Base-by-base conservation (phyloP, 2,888 invertebrate genomes). In the Volucella inflata region DNA sequence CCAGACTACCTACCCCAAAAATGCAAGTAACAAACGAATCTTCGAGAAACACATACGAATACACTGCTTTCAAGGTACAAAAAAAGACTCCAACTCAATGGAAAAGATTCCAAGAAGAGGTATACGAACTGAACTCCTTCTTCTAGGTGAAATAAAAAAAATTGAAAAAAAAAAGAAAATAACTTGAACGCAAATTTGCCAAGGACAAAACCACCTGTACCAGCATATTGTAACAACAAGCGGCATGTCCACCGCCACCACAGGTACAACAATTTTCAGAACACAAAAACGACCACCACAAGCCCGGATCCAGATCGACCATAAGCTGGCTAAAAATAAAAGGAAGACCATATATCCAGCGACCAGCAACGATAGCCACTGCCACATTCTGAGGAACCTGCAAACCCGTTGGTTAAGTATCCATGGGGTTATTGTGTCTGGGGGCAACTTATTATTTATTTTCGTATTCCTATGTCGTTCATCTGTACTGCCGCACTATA, bases 191-290 rank as follows among this genome's bases (percentile, higher is more conserved):
- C 76, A 85, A 85, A 85, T 85, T 85, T 81, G 76, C 88, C 89
- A 89, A 89, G 89, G 89, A 89, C 89, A 89, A 88, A 90, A 90
- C 89, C 91, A 91, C 91, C 91, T 91, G 91, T 91, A 91, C 91
- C 91, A 90, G 91, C 91, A 91, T 91, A 91, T 90, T 78, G 72
- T 71, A 77, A 81, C 81, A 85, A 67, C 76, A 65, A 57, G 76
- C 76, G 76, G 85, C 85, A 81, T 81, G 81, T 81, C 76, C 76
- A 36, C 72, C 81, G 81, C 85, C 85, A 85, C 85, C 85, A 77
- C 85, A 85, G 77, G 85, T 77, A 79, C 80, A 85, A 76, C 60
- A 62, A 17, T 76, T 42, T 70, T 74, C 64, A 74, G 81, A 85
- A 77, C 72, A 50, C 55, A 67, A 76, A 57, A 59, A 59, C 10